Evolutionary conservation across 2,797 vertebrate genomes (phyloP), one percentile per base, ranked within the genome.

Genomic region (Mareca penelope): DNA sequence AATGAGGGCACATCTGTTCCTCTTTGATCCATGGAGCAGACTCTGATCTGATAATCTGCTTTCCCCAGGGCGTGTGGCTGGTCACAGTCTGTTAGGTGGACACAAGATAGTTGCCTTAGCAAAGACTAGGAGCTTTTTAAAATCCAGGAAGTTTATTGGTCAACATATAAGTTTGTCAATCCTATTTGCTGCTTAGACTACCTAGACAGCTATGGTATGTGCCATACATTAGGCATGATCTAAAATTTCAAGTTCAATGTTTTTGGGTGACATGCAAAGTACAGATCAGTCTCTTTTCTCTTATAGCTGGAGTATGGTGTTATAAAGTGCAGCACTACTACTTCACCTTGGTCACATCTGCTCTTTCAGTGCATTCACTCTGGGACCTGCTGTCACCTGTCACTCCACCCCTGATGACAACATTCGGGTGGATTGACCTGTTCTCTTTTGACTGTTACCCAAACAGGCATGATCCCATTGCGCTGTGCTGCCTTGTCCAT

Each of bases 11-110:
- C 39, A 44, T 76, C 59, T 76, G 72, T 52, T 89, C 21, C n/a
- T 10, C 92, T 96, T 89, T 96, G 93, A 96, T 95, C 55, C 72
- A 7, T 10, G 23, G 68, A 52, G 52, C 67, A 85, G 23, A n/a
- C 53, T 78, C 53, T 78, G 81, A n/a, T 82, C 76, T 46, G 76
- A 31, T 3, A 42, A 61, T 64, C 40, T 80, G 57, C 57, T 48
- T 69, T 89, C 84, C 65, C 76, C 46, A 48, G 35, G 50, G 2
- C 44, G 7, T 0, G 5, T n/a, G 40, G 26, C 57, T 44, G 50
- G 2, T 46, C 79, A 69, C 84, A 71, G 13, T 59, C 46, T 91
- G n/a, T 18, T 53, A 5, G 40, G 9, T 80, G 92, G 90, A 77
- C 83, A 57, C 16, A 6, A 39, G n/a, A 50, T 31, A 44, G 75